A percentile compares a stretch with the other conserved stretches of the same genome.
These are phyloP conservation scores for Cheilosia pagana DNA, from an alignment of 2,888 invertebrate species.

Conservation along the genomic window DNA sequence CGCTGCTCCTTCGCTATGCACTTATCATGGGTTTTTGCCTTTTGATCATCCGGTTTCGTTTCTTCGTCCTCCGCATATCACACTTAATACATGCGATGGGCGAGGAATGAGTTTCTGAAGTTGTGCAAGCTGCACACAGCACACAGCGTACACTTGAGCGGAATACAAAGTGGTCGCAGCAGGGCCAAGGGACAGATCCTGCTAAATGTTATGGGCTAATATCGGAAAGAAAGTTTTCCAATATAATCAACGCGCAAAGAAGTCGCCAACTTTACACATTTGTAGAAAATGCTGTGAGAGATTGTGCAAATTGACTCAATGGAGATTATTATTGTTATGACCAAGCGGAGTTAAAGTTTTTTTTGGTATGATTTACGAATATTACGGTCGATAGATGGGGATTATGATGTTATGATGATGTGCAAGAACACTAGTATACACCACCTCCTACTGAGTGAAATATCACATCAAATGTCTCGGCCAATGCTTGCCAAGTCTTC, in stretches of 20 bases:
- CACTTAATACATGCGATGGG: slow-evolving; percentile 46
- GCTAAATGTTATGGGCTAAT: slow-evolving; percentile 68
- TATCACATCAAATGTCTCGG: slow-evolving; percentile 16
- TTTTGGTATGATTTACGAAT: slow-evolving; percentile 49
- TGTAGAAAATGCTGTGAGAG: slow-evolving; percentile 57
- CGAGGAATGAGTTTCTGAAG: slow-evolving; percentile 41
- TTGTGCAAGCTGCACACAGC: slow-evolving; percentile 48
- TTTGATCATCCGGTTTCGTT: slow-evolving; percentile 50
- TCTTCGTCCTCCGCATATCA: slow-evolving; percentile 29
- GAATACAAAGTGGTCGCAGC: slow-evolving; percentile 2
- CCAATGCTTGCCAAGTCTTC: slow-evolving; percentile 37
- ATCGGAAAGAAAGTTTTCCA: slow-evolving; percentile 71
- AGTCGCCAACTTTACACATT: slow-evolving; percentile 70
- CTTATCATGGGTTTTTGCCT: slow-evolving; percentile 34
- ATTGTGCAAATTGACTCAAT: slow-evolving; percentile 69
- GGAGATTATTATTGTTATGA: slow-evolving; percentile 53
- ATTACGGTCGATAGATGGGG: slow-evolving; percentile 11
- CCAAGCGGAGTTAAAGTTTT: slow-evolving; percentile 44
- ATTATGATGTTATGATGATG: too few species aligned
- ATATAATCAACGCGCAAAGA: slow-evolving; percentile 68
- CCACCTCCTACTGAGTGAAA: slow-evolving; percentile 32
- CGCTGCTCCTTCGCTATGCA: slow-evolving; percentile 37
- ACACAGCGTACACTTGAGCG: background rate
- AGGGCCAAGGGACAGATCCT: slow-evolving; percentile 24
- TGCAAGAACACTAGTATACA: background rate